A percentile compares a stretch with the other conserved stretches of the same genome.
phyloP scores from a whole-genome alignment of 2,888 invertebrate genomes.

The Hoplodrina ambigua region DNA sequence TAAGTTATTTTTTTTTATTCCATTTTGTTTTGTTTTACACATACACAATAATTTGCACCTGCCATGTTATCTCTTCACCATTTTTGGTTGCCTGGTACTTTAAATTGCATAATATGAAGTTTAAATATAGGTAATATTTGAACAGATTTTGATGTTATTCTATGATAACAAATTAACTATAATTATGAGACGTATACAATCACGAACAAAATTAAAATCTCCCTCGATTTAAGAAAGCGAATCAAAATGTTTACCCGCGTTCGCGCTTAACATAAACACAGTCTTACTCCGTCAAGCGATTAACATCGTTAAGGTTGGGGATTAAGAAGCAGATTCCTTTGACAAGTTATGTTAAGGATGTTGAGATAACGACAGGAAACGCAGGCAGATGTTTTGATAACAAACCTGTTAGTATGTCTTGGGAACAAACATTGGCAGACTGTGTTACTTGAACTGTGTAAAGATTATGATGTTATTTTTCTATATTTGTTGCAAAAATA shows the following conservation, averaged over 20 bases:
- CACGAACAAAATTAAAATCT: conserved; percentile 27
- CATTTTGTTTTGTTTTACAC: no score
- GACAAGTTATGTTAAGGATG: conserved; percentile 49
- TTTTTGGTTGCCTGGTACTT: no score
- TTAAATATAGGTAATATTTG: no score
- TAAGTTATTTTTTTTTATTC: no score
- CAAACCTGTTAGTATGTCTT: conserved; percentile 64
- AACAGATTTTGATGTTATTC: background rate
- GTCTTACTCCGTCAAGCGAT: conserved; percentile 36
- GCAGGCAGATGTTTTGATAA: conserved; percentile 72
- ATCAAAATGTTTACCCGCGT: conserved; percentile 52
- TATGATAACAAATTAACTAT: background rate
- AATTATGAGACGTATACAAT: background rate
- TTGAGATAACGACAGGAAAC: conserved; percentile 69
- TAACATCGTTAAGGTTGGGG: conserved; percentile 27
- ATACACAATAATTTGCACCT: no score
- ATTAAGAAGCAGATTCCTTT: conserved; percentile 55
- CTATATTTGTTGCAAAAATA: background rate
- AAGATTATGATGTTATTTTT: conserved; percentile 3
- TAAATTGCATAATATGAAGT: no score
- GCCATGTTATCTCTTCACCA: no score
- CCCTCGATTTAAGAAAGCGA: conserved; percentile 48
- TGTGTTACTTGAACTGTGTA: conserved; percentile 39
- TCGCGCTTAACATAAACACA: conserved; percentile 50
- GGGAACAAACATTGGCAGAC: conserved; percentile 53